Percentiles rank a stretch among this genome's conserved stretches.
Evolutionary conservation across 2,888 invertebrate genomes (phyloP).

Genomic region (Eurois occulta): DNA sequence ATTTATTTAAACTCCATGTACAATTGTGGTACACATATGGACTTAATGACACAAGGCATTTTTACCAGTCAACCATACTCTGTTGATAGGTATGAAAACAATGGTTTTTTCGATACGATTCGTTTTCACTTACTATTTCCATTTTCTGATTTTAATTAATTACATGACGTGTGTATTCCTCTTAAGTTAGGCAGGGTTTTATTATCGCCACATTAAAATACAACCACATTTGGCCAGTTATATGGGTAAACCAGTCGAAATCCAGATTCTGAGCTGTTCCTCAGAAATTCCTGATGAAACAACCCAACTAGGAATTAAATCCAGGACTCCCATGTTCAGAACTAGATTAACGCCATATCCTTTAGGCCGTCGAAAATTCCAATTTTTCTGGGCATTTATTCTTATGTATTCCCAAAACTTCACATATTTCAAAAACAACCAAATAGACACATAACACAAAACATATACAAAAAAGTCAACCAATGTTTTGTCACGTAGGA

Average conservation of each 20-base stretch:
- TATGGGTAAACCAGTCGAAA: not conserved
- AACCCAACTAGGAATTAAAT: not conserved
- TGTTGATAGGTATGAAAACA: too few relatives aligned
- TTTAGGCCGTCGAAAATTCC: not conserved
- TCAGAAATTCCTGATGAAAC: not conserved
- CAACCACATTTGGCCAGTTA: not conserved
- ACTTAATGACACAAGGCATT: too few relatives aligned
- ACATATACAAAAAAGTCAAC: constrained; percentile 46
- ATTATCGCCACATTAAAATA: not conserved
- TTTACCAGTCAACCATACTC: too few relatives aligned
- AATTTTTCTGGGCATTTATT: not conserved
- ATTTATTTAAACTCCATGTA: not conserved
- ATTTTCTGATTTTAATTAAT: not conserved
- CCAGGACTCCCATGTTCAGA: not conserved
- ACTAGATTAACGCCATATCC: not conserved
- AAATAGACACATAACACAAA: constrained; percentile 36
- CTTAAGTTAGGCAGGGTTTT: not conserved
- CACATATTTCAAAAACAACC: not conserved
- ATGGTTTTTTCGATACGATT: too few relatives aligned
- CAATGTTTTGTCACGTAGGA: constrained; percentile 70
- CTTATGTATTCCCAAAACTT: not conserved
- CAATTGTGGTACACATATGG: too few relatives aligned
- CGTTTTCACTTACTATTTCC: not conserved
- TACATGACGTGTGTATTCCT: not conserved
- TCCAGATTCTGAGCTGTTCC: not conserved